Evolutionary conservation across 2,113 vertebrate species (phyloP).

Genomic region (Hystrix brachyura): DNA sequence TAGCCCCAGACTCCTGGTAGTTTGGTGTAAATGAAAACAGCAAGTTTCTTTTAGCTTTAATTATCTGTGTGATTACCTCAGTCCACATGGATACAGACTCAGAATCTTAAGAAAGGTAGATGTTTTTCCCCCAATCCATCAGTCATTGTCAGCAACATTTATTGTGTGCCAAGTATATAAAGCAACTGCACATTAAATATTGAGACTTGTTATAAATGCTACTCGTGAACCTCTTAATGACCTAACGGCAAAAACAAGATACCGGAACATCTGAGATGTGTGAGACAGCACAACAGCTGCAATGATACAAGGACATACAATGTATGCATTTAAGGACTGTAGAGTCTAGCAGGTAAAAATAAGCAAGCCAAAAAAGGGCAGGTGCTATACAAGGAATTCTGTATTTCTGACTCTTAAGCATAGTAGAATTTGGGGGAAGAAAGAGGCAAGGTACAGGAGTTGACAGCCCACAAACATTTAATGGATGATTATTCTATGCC

Average conservation of each 20-base stretch:
- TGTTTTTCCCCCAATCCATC: neutral
- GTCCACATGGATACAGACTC: neutral
- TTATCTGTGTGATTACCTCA: slow-evolving; percentile 71
- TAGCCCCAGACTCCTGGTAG: slow-evolving; percentile 16
- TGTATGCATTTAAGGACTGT: neutral
- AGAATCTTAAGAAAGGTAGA: slow-evolving; percentile 57
- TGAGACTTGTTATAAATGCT: slow-evolving; percentile 13
- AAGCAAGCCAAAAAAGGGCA: neutral
- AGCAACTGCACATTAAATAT: neutral
- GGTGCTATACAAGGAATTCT: neutral
- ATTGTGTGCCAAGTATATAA: slow-evolving; percentile 57
- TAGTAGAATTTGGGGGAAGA: neutral
- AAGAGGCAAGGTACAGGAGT: neutral
- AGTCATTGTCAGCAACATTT: slow-evolving; percentile 19
- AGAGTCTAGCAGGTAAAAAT: neutral
- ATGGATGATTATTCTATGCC: neutral
- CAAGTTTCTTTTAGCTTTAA: slow-evolving; percentile 58
- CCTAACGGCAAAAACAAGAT: neutral
- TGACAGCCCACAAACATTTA: neutral
- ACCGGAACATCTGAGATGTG: neutral
- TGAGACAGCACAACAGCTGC: neutral
- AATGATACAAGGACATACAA: neutral
- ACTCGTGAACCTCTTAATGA: neutral
- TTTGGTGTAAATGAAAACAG: slow-evolving; percentile 60
- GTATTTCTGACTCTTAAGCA: neutral